Evolutionary conservation across 2,797 vertebrate species (phyloP), one percentile per base, ranked within the genome.

Genomic region (Falco cherrug): DNA sequence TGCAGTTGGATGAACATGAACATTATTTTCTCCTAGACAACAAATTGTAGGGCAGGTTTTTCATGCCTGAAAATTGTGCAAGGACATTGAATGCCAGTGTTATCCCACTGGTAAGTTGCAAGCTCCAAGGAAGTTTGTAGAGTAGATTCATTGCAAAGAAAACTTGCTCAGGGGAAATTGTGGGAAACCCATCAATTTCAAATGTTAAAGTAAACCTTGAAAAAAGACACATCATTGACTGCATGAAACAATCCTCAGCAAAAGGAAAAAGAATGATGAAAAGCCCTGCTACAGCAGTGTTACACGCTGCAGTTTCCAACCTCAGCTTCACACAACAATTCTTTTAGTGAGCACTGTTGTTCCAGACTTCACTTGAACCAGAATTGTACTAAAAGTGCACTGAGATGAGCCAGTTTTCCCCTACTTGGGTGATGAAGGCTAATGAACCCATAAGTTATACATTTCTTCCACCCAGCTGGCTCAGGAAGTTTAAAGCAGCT

Each of bases 111-210:
- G 11, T 69, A 91, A 87, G 50, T 69, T 71, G 71, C 31, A 41
- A 92, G 35, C 41, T 85, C 59, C 41, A 21, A 78, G 71, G 29
- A 80, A 85, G 39, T 75, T 93, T 67, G 43, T 22, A 59, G 67
- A 85, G 65, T 78, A 93, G 35, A 85, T 78, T 71, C 43, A 73
- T 9, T 76, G 69, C 73, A 93, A 92, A 89, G 68, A 83, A 91
- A 93, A 92, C n/a, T 77, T 87, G 63, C 83, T 82, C 18, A 41
- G 54, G n/a, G 56, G 41, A 83, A 82, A 76, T 70, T 1, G 17
- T 22, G 37, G 51, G 71, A 93, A 85, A 78, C 54, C 41, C 11
- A 18, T 37, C 37, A 71, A 16, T 68, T 93, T 83, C 37, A 57
- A 70, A 61, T 59, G 70, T 93, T 57, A 87, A 95, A 90, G 85